Evolutionary conservation across 1,140 invertebrate species (phyloP).

Genomic region (Anadara kagoshimensis): DNA sequence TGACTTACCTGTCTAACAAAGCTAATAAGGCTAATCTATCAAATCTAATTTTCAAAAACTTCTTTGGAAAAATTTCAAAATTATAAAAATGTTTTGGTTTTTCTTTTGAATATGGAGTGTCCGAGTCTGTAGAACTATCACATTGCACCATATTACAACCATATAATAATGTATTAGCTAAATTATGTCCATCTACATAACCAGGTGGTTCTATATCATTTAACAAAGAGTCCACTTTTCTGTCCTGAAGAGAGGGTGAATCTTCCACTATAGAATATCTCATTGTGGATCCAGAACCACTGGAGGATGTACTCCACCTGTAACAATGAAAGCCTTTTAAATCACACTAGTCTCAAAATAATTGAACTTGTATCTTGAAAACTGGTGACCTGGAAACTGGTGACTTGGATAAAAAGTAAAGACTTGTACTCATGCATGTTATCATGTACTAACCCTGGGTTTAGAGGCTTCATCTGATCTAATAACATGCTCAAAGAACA

Average conservation of each 20-base stretch:
- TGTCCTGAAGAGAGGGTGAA: slow-evolving; percentile 73
- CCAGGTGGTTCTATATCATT: slow-evolving; percentile 39
- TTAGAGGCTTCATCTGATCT: too few relatives aligned
- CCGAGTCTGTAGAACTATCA: slow-evolving; percentile 56
- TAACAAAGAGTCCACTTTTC: slow-evolving; percentile 23
- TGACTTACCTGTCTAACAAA: slow-evolving; percentile 84
- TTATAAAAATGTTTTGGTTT: slow-evolving; percentile 88
- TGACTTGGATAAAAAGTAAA: too few relatives aligned
- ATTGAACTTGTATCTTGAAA: too few relatives aligned
- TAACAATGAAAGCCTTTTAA: neutral
- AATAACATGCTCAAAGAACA: too few relatives aligned
- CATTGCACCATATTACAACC: slow-evolving; percentile 7
- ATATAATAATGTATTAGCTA: neutral
- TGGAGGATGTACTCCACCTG: slow-evolving; percentile 54
- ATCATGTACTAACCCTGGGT: too few relatives aligned
- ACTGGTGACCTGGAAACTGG: too few relatives aligned
- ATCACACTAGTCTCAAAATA: neutral
- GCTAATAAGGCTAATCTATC: slow-evolving; percentile 94
- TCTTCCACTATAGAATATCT: slow-evolving; percentile 73
- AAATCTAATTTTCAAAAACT: slow-evolving; percentile 82
- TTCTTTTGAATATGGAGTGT: slow-evolving; percentile 37
- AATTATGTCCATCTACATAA: slow-evolving; percentile 2
- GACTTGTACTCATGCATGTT: too few relatives aligned
- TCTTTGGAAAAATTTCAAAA: slow-evolving; percentile 84
- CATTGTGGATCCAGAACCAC: slow-evolving; percentile 79